Conservation (phyloP, 1,140 invertebrate genomes). For the Ladona fulva region DNA sequence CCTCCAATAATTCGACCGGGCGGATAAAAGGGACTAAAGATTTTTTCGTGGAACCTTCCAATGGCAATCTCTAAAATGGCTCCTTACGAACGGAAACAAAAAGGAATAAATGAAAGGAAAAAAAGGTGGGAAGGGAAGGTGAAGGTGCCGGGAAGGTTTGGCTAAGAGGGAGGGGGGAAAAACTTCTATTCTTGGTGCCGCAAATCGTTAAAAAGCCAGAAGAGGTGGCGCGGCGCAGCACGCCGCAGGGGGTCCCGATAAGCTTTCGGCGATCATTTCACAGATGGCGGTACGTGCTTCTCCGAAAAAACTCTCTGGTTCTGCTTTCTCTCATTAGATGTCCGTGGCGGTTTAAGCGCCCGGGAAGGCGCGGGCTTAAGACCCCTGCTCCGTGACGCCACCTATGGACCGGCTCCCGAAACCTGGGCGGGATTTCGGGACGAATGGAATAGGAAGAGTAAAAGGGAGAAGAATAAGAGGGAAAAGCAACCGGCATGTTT, state of each 20-base stretch:
- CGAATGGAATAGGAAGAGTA: not conserved
- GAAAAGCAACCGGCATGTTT: not conserved
- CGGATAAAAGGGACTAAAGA: too few species aligned
- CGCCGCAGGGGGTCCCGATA: not conserved
- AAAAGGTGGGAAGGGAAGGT: not conserved
- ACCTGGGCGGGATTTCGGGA: not conserved
- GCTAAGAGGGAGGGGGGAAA: not conserved
- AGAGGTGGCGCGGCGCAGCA: not conserved
- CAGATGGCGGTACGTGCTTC: not conserved
- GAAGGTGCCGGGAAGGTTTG: not conserved
- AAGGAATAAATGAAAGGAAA: too few species aligned
- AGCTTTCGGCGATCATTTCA: not conserved
- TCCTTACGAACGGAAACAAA: too few species aligned
- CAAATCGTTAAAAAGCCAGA: slow-evolving; percentile 1
- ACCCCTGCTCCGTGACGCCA: not conserved
- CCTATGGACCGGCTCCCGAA: not conserved
- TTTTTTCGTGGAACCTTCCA: too few species aligned
- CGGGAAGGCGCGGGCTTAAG: not conserved
- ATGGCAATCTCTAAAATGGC: too few species aligned
- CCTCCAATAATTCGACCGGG: too few species aligned
- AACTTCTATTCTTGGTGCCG: slow-evolving; percentile 8
- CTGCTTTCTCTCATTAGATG: slow-evolving; percentile 1
- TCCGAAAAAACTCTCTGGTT: not conserved
- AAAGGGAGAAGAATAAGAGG: not conserved
- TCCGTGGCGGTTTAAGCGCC: not conserved